These are phyloP conservation scores for Furnarius figulus DNA, from an alignment of 2,113 vertebrate species.

Conservation along the genomic window DNA sequence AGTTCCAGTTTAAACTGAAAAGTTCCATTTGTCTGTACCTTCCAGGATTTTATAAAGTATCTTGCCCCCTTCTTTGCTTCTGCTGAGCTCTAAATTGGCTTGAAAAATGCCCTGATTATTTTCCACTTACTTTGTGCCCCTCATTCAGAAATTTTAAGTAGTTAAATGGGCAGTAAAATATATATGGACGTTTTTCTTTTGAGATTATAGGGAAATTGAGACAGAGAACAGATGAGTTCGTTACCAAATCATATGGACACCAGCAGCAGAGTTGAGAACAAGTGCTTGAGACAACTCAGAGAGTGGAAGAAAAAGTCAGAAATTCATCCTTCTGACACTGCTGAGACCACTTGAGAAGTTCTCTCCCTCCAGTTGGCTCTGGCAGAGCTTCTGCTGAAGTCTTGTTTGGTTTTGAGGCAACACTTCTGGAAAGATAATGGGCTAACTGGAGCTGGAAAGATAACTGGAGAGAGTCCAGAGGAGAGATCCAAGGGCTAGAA, in stretches of 20 bases:
- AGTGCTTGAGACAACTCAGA: background rate
- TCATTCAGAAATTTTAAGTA: background rate
- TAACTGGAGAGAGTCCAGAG: background rate
- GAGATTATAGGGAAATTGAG: background rate
- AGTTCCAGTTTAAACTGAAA: background rate
- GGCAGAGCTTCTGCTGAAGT: background rate
- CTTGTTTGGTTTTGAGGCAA: background rate
- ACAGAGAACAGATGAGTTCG: background rate
- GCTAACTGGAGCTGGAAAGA: background rate
- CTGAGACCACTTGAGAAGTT: background rate
- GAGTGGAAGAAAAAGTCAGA: background rate
- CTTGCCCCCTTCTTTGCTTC: background rate
- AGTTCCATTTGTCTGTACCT: background rate
- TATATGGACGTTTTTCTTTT: background rate
- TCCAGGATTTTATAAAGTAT: constrained; percentile 1
- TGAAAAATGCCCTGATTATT: background rate
- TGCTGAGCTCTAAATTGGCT: background rate
- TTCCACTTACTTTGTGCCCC: background rate
- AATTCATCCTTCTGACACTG: background rate
- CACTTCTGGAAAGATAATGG: background rate
- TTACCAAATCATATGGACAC: constrained; percentile 31
- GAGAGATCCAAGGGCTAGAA: background rate
- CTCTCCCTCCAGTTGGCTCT: background rate
- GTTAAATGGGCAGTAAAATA: background rate
- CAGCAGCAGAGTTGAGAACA: background rate